Percentiles rank a stretch among this genome's conserved stretches.
phyloP scores from a whole-genome alignment of 2,888 invertebrate genomes.

The Glyphotaelius pellucidus region DNA sequence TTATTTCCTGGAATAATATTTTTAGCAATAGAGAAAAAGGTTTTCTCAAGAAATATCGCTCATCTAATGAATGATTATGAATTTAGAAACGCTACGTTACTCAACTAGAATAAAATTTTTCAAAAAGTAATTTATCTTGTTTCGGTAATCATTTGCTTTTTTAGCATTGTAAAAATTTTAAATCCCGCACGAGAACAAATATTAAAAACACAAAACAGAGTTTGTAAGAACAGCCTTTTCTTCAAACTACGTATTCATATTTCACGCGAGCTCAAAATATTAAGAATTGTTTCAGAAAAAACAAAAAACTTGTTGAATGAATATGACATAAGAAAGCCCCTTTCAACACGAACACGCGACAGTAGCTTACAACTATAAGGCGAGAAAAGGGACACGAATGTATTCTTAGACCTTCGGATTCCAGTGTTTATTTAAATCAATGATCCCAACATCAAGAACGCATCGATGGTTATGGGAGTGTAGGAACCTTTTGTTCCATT shows the following conservation, averaged over 20 bases:
- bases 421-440: conserved; percentile 53
- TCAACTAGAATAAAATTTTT: too few species aligned
- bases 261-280: not conserved
- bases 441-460: conserved; percentile 38
- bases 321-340: not conserved
- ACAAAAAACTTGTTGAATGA: conserved; percentile 10
- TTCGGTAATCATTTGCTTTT: too few species aligned
- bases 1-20: too few species aligned
- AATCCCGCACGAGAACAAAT: too few species aligned
- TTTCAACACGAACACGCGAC: not conserved
- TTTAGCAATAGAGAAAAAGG: too few species aligned
- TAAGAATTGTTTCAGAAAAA: not conserved
- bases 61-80: too few species aligned
- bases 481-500: conserved; percentile 45
- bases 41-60: too few species aligned
- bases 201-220: too few species aligned
- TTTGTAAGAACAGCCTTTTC: too few species aligned
- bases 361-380: conserved; percentile 5
- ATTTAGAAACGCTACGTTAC: too few species aligned
- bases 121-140: too few species aligned
- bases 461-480: conserved; percentile 39
- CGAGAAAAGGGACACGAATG: not conserved
- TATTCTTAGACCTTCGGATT: conserved; percentile 23
- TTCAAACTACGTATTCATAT: not conserved
- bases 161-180: not conserved